Percentiles rank a stretch among this genome's conserved stretches.
phyloP scores from a whole-genome alignment of 2,797 vertebrate species.

The Hyperoplus immaculatus region DNA sequence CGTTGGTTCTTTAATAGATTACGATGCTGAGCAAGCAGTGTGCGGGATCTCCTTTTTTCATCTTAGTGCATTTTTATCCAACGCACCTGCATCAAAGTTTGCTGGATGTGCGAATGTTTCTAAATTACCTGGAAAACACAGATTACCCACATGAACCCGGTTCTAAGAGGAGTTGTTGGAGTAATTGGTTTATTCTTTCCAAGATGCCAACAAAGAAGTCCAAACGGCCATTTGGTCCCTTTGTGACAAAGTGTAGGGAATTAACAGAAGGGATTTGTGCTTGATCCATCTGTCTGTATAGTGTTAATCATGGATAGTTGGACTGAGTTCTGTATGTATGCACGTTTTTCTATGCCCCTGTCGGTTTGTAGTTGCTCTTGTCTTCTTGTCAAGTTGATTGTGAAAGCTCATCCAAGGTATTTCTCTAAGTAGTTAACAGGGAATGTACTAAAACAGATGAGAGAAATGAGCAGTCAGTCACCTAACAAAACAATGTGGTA shows the following conservation, averaged over 20 bases:
- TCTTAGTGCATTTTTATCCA: background rate
- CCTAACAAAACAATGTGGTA: background rate
- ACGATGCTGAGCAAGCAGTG: too few relatives aligned
- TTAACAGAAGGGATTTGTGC: constrained; percentile 6
- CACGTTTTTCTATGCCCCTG: background rate
- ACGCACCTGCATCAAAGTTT: background rate
- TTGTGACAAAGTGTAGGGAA: constrained; percentile 9
- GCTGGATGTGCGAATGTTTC: background rate
- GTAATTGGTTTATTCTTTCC: constrained; percentile 20
- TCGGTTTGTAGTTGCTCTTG: background rate
- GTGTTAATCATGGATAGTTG: constrained; percentile 9
- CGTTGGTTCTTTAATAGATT: too few relatives aligned
- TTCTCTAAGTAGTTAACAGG: background rate
- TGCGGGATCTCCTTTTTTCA: background rate
- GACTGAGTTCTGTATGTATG: background rate
- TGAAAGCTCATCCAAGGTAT: constrained; percentile 7
- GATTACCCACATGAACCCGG: background rate
- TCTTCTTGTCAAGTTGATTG: constrained; percentile 15
- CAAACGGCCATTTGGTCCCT: constrained; percentile 10
- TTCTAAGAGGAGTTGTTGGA: constrained; percentile 16
- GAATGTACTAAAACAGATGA: background rate
- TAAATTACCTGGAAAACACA: background rate
- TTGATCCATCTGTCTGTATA: background rate
- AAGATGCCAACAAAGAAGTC: constrained; percentile 8
- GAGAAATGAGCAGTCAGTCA: constrained; percentile 9